These are phyloP conservation scores for Oryzias celebensis DNA, from an alignment of 2,113 vertebrate genomes.

Conservation along the genomic window DNA sequence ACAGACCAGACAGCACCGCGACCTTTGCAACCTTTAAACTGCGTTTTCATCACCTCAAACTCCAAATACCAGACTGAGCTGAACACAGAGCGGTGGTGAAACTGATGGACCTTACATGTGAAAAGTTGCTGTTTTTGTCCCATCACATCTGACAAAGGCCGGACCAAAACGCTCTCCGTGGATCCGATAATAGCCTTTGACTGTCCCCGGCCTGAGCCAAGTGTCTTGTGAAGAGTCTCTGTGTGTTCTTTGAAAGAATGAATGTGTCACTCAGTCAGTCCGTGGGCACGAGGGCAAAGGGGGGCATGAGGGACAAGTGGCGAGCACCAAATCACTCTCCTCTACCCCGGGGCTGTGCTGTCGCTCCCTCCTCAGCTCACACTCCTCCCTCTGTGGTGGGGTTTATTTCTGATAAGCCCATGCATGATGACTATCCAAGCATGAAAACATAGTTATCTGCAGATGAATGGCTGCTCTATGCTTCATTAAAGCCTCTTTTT, in stretches of 20 bases:
- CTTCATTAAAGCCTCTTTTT: constrained; percentile 99
- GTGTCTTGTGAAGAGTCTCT: constrained; percentile 65
- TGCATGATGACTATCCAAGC: constrained; percentile 71
- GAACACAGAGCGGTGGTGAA: background rate
- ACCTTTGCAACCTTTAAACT: background rate
- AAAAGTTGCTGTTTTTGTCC: constrained; percentile 14
- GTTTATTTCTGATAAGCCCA: constrained; percentile 60
- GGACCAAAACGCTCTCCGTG: constrained; percentile 22
- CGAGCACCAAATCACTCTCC: constrained; percentile 67
- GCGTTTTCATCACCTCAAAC: background rate
- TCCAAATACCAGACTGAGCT: background rate
- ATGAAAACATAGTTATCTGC: constrained; percentile 88
- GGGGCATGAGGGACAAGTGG: constrained; percentile 67
- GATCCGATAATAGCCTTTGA: constrained; percentile 55
- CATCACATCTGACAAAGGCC: constrained; percentile 26
- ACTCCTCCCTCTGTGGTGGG: constrained; percentile 65
- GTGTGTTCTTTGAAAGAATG: constrained; percentile 56
- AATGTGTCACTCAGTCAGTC: constrained; percentile 71
- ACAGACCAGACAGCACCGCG: background rate
- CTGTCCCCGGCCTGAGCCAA: constrained; percentile 42
- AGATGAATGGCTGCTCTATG: constrained; percentile 98
- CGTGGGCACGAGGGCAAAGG: constrained; percentile 66
- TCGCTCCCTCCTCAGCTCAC: constrained; percentile 25
- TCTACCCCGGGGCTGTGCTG: constrained; percentile 60
- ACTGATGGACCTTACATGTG: background rate